Conservation (phyloP, 2,797 vertebrate genomes). For the Phrynocephalus forsythii region DNA sequence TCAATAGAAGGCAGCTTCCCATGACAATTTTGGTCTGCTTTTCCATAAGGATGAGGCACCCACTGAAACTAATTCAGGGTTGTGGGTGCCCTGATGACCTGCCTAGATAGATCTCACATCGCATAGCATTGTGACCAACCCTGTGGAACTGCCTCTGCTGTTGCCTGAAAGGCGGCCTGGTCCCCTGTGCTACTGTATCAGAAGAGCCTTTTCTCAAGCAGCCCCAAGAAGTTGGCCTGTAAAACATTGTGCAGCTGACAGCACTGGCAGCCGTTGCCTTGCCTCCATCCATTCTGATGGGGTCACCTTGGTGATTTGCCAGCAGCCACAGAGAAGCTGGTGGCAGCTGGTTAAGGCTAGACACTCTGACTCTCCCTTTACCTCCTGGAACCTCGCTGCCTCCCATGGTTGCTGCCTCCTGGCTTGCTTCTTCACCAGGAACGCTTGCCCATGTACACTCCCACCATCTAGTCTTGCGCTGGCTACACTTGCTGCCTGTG, state of each 20-base stretch:
- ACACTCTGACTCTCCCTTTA: neutral
- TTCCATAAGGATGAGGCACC: neutral
- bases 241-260: neutral
- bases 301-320: conserved; percentile 25
- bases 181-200: neutral
- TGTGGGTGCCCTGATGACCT: neutral
- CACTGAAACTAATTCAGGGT: neutral
- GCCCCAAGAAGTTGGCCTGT: neutral
- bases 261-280: neutral
- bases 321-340: conserved; percentile 10
- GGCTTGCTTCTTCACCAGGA: conserved; percentile 4
- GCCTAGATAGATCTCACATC: no score
- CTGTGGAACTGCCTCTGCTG: neutral
- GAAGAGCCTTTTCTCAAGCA: neutral
- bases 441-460: neutral
- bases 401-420: neutral
- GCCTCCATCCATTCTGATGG: neutral
- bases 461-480: neutral
- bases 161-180: neutral
- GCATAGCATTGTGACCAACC: neutral
- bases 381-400: neutral
- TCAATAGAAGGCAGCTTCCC: no score
- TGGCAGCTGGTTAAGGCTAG: neutral
- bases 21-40: no score
- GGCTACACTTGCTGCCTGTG: neutral